Base-by-base conservation (phyloP, 1,140 invertebrate genomes). In the Eurosta solidaginis region DNA sequence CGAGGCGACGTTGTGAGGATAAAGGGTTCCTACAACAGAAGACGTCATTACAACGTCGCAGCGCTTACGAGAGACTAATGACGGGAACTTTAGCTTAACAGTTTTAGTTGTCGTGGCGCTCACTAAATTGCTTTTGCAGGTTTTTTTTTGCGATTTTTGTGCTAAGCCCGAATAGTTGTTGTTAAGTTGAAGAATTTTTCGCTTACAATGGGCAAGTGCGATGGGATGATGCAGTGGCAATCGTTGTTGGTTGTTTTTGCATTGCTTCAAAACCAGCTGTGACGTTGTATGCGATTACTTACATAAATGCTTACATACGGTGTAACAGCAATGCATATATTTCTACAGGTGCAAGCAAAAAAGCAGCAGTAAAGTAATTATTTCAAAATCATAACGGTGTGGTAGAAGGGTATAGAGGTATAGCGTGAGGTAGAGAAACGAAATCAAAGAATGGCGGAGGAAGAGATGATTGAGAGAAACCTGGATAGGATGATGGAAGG, bases 121-220 rank as follows among this genome's bases (percentile, higher is more conserved):
- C 45, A 27, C 59, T 68, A 68, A 68, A 40, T 7, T n/a, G n/a
- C n/a, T n/a, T n/a, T n/a, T n/a, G n/a, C n/a, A n/a, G n/a, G 14
- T n/a, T 54, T 29, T 10, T 3, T 33, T 12, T 59, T 59, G 52
- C 17, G 29, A 9, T 22, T 33, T 59, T 25, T 59, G 14, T 36
- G 52, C 29, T 59, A 33, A 59, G 36, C 36, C n/a, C 29, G 25
- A 36, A 17, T 6, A 52, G 33, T 40, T 68, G 59, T 68, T 68
- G 59, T 68, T 40, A 36, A 40, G 59, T 68, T 33, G 33, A 68
- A 68, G 59, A 42, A 68, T 68, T 68, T 68, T 68, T 68, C 59
- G 36, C 33, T 47, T 68, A 22, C 29, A n/a, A 6, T 68, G 29
- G 25, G 14, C 54, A 59, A 17, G 54, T 36, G 20, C 50, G 50